Percentiles rank a stretch among this genome's conserved stretches.
Evolutionary conservation across 1,140 invertebrate genomes (phyloP).

Genomic region (Choristoneura fumiferana): DNA sequence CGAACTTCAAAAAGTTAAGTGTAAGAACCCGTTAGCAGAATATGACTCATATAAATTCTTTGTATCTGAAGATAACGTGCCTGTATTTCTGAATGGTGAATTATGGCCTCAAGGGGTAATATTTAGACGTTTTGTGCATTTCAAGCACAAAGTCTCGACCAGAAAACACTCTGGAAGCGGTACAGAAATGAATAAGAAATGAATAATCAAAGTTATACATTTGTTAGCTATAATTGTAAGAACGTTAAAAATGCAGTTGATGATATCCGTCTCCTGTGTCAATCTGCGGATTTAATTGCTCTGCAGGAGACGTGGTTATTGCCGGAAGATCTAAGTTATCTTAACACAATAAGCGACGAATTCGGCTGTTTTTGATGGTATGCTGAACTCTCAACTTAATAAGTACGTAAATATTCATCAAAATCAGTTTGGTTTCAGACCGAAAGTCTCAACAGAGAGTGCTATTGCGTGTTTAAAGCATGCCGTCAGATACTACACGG

Average conservation of each 20-base stretch:
- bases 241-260: constrained; percentile 3
- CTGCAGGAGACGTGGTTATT: no score
- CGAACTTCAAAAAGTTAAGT: constrained; percentile 13
- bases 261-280: constrained; percentile 5
- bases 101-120: constrained; percentile 23
- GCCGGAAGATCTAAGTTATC: constrained; percentile 9
- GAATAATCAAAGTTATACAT: not conserved
- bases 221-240: constrained; percentile 24
- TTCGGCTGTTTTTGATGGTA: no score
- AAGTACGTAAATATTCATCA: no score
- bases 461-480: no score
- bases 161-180: not conserved
- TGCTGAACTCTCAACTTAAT: no score
- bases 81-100: constrained; percentile 19
- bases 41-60: constrained; percentile 25
- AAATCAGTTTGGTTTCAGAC: no score
- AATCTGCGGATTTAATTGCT: constrained; percentile 8
- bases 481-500: no score
- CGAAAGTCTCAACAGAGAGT: no score
- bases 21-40: not conserved
- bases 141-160: not conserved
- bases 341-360: not conserved
- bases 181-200: not conserved
- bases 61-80: constrained; percentile 19
- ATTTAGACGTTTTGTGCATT: constrained; percentile 20